Evolutionary conservation across 2,797 vertebrate species (phyloP).

Genomic region (Caiman crocodilus): DNA sequence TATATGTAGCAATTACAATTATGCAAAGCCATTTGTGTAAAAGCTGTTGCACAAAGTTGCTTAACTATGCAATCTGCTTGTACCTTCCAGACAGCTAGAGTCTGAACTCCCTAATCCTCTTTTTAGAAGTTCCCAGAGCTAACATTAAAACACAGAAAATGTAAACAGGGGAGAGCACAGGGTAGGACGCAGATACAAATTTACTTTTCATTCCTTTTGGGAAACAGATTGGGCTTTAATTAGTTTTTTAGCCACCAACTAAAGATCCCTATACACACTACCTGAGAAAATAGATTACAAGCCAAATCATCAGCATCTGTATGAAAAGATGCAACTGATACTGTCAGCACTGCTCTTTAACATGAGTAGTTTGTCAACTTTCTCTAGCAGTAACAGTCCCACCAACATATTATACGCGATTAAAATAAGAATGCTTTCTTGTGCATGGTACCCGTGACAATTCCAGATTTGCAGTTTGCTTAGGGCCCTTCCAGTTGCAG

Average conservation of each 20-base stretch:
- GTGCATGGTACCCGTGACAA: not conserved
- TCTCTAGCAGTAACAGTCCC: not conserved
- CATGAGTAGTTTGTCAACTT: not conserved
- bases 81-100: not conserved
- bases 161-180: not conserved
- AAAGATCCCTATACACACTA: not conserved
- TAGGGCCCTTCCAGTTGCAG: not conserved
- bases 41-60: not conserved
- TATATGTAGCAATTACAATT: rapidly evolving
- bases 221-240: not conserved
- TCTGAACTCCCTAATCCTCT: not conserved
- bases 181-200: not conserved
- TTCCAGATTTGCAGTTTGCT: not conserved
- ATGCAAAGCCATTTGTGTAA: not conserved
- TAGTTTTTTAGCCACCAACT: not conserved
- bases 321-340: not conserved
- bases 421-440: not conserved
- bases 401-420: rapidly evolving
- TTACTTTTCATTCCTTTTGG: not conserved
- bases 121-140: not conserved
- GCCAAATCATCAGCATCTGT: not conserved
- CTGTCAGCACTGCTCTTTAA: not conserved
- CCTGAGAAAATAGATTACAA: not conserved
- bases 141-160: not conserved
- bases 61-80: not conserved